A percentile compares a stretch with the other conserved stretches of the same genome.
phyloP scores from a whole-genome alignment of 2,113 vertebrate species.

The Thunnus thynnus region DNA sequence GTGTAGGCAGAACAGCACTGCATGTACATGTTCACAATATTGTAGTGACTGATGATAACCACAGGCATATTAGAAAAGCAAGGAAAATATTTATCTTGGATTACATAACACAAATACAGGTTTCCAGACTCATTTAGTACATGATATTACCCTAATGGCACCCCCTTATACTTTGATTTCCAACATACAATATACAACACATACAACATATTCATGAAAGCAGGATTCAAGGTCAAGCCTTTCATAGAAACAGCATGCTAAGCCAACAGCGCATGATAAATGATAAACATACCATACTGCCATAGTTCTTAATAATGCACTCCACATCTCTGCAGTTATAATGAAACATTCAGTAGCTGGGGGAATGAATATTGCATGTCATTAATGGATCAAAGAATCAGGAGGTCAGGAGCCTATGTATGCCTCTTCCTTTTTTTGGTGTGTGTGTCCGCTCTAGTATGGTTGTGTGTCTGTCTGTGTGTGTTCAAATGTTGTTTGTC shows the following conservation, averaged over 20 bases:
- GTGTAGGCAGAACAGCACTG: constrained; percentile 35
- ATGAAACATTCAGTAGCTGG: constrained; percentile 74
- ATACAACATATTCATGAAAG: background rate
- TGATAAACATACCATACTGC: constrained; percentile 56
- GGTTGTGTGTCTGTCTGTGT: constrained; percentile 12
- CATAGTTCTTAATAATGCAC: constrained; percentile 64
- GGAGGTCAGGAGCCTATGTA: constrained; percentile 56
- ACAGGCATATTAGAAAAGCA: constrained; percentile 24
- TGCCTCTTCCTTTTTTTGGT: background rate
- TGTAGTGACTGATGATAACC: constrained; percentile 43
- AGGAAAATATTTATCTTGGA: constrained; percentile 57
- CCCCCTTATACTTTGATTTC: constrained; percentile 48
- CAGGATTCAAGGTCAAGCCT: constrained; percentile 61
- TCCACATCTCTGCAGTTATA: constrained; percentile 55
- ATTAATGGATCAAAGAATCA: constrained; percentile 73
- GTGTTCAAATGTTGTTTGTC: constrained; percentile 33
- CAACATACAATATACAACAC: constrained; percentile 32
- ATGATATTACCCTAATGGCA: constrained; percentile 40
- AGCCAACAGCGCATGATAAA: constrained; percentile 58
- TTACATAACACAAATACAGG: background rate
- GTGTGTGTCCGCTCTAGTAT: background rate
- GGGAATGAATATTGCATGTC: constrained; percentile 74
- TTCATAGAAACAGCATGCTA: constrained; percentile 12
- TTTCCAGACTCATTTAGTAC: constrained; percentile 34
- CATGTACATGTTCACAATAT: constrained; percentile 36